Conservation (phyloP, 1,140 invertebrate genomes). For the Drosophila nasuta region DNA sequence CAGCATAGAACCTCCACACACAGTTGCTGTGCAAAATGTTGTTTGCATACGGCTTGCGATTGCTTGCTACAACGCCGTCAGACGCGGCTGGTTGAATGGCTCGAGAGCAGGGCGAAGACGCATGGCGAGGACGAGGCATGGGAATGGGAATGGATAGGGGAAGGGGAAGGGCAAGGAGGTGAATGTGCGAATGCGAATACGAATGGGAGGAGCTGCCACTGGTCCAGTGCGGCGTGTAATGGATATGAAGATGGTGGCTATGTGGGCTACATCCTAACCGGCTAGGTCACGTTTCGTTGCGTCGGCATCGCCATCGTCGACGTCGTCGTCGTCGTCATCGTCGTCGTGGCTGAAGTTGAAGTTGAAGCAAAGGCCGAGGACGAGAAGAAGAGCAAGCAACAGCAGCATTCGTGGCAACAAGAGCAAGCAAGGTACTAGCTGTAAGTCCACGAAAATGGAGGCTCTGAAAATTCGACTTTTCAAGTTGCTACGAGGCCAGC, state of each 20-base stretch:
- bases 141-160: background rate
- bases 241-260: conserved; percentile 70
- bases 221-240: conserved; percentile 60
- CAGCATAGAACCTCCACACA: conserved; percentile 52
- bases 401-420: conserved; percentile 18
- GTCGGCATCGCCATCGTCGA: conserved; percentile 61
- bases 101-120: background rate
- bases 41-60: conserved; percentile 84
- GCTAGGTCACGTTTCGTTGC: conserved; percentile 80
- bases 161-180: conserved; percentile 4
- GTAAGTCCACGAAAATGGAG: conserved; percentile 70
- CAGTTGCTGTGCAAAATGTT: conserved; percentile 78
- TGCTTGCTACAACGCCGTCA: conserved; percentile 75
- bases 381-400: conserved; percentile 3
- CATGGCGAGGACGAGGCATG: background rate
- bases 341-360: conserved; percentile 49
- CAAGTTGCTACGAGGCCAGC: conserved; percentile 61
- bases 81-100: conserved; percentile 30
- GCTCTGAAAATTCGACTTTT: conserved; percentile 81
- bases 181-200: conserved; percentile 26
- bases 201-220: conserved; percentile 49
- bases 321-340: conserved; percentile 49
- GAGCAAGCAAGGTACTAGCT: conserved; percentile 54
- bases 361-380: conserved; percentile 42
- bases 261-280: conserved; percentile 76